A percentile compares a stretch with the other conserved stretches of the same genome.
Conservation (phyloP, 2,797 vertebrate genomes). For the Crenuchus spilurus region DNA sequence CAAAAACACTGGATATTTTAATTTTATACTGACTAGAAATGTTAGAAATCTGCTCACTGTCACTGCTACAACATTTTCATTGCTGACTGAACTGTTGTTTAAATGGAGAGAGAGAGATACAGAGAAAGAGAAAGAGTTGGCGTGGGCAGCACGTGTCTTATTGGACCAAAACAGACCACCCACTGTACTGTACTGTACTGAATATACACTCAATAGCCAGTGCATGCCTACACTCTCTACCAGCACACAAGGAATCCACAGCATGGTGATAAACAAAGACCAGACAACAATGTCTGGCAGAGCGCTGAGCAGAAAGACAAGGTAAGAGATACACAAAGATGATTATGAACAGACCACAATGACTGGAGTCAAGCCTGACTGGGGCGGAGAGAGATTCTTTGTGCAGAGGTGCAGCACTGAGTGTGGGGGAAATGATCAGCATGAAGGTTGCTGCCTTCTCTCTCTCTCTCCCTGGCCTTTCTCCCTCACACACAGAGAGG, state of each 20-base stretch:
- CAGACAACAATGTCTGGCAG: conserved; percentile 35
- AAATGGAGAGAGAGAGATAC: background rate
- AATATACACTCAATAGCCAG: conserved; percentile 27
- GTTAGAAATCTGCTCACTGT: no score
- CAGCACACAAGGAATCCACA: background rate
- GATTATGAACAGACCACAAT: conserved; percentile 23
- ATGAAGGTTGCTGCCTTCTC: conserved; percentile 12
- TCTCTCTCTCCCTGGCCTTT: conserved; percentile 4
- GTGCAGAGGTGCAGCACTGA: conserved; percentile 14
- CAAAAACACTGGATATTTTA: no score
- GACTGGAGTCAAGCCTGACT: conserved; percentile 4
- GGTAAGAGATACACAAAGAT: background rate
- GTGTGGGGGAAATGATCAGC: conserved; percentile 15
- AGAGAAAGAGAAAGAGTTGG: conserved; percentile 7
- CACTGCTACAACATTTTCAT: background rate
- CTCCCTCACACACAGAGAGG: conserved; percentile 15
- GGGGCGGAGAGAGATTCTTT: conserved; percentile 26
- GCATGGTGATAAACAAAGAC: conserved; percentile 29
- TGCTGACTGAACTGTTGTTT: background rate
- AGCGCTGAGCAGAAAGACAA: background rate
- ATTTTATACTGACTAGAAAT: no score
- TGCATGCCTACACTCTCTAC: conserved; percentile 7
- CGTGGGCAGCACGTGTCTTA: conserved; percentile 34
- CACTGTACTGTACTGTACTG: conserved; percentile 27
- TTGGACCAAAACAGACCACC: conserved; percentile 46